Evolutionary conservation across 2,797 vertebrate genomes (phyloP).

Genomic region (Pogoniulus pusillus): DNA sequence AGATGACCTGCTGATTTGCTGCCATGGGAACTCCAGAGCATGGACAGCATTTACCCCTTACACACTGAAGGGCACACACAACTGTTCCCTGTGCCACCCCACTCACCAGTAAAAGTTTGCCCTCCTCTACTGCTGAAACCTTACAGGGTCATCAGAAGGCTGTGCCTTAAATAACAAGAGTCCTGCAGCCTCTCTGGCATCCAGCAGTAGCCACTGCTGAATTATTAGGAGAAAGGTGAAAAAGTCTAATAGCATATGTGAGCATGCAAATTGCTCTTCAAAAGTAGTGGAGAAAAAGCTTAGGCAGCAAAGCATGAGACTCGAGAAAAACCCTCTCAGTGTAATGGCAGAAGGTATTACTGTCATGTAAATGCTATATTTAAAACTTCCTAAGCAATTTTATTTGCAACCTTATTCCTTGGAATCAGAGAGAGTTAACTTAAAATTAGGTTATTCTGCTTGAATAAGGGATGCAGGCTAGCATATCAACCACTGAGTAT

Average conservation of each 20-base stretch:
- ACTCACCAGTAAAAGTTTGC: neutral
- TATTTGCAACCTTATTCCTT: neutral
- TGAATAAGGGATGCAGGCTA: fast-evolving
- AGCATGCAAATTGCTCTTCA: constrained; percentile 34
- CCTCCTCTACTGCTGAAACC: neutral
- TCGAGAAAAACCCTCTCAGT: neutral
- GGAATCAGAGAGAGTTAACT: constrained; percentile 5
- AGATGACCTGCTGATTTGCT: constrained; percentile 60
- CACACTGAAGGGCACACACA: neutral
- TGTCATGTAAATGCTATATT: neutral
- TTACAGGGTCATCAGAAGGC: neutral
- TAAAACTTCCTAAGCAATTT: constrained; percentile 40
- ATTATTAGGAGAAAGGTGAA: neutral
- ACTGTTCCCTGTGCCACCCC: neutral
- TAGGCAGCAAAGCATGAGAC: neutral
- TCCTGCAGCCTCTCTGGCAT: neutral
- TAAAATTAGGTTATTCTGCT: neutral
- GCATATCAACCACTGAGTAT: neutral
- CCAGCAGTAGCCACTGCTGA: neutral
- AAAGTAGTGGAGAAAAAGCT: constrained; percentile 28
- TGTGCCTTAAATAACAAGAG: neutral
- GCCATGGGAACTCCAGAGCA: constrained; percentile 41
- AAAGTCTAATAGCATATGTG: neutral
- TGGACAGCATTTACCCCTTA: constrained; percentile 30
- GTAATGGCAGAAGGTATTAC: neutral